These are phyloP conservation scores for Ibidorhyncha struthersii DNA, from an alignment of 2,113 vertebrate species.

Conservation along the genomic window DNA sequence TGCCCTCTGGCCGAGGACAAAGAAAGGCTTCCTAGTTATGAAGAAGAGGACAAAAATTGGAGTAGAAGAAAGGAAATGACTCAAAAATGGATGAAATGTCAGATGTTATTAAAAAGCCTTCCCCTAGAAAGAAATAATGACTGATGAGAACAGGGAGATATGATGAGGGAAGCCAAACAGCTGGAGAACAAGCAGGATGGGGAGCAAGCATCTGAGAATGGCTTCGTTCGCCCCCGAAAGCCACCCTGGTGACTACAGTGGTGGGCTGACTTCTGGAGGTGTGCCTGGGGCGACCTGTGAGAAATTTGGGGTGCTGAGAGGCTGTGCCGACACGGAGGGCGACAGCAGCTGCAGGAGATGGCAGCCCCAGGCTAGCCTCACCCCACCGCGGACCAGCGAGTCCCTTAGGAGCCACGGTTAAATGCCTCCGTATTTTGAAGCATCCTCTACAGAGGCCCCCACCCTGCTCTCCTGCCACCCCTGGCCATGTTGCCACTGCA, in stretches of 20 bases:
- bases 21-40: background rate
- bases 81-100: conserved; percentile 7
- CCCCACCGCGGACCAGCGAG: accelerated
- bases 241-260: background rate
- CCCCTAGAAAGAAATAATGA: background rate
- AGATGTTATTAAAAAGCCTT: conserved; percentile 37
- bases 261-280: background rate
- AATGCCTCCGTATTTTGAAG: background rate
- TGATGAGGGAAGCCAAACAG: background rate
- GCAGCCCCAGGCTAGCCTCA: background rate
- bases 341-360: background rate
- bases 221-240: background rate
- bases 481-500: accelerated
- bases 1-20: conserved; percentile 26
- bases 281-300: background rate
- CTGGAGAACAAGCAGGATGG: background rate
- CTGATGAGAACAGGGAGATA: background rate
- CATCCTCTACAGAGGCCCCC: background rate
- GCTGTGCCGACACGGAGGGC: accelerated
- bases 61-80: conserved; percentile 4
- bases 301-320: background rate
- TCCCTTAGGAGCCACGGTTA: accelerated
- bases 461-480: background rate
- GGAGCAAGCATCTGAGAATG: background rate
- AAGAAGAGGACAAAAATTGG: background rate